A percentile compares a stretch with the other conserved stretches of the same genome.
These are phyloP conservation scores for Crypturellus undulatus DNA, from an alignment of 2,113 vertebrate genomes.

Conservation along the genomic window DNA sequence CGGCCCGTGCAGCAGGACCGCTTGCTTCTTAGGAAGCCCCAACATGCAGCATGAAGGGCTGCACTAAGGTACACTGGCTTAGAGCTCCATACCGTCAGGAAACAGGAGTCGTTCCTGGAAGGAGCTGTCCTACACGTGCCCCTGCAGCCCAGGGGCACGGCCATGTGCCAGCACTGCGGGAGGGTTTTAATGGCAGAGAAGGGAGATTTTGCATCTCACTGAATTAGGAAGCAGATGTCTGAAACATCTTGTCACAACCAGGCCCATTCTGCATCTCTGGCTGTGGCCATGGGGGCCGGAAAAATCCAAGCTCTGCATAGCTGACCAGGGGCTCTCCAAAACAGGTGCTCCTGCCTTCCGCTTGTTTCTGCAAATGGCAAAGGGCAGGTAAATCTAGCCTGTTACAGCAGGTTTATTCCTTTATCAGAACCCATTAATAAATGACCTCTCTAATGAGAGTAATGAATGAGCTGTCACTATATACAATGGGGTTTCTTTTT, in stretches of 20 bases:
- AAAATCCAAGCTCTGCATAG: background rate
- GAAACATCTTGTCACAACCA: rapidly evolving
- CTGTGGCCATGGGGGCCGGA: background rate
- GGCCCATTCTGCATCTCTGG: background rate
- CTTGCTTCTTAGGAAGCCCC: background rate
- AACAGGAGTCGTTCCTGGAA: background rate
- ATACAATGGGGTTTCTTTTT: background rate
- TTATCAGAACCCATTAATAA: background rate
- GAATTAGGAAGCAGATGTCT: background rate
- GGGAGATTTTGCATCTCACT: background rate
- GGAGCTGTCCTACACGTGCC: background rate
- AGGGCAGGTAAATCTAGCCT: background rate
- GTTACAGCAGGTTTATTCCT: background rate
- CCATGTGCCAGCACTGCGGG: rapidly evolving
- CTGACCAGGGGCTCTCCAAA: background rate
- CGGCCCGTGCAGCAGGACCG: background rate
- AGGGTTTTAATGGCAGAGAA: rapidly evolving
- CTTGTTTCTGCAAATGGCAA: rapidly evolving
- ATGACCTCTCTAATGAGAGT: background rate
- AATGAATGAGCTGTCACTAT: background rate
- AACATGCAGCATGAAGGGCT: rapidly evolving
- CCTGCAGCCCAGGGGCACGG: background rate
- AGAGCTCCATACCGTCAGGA: background rate
- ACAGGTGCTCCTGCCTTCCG: background rate
- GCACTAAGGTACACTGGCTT: rapidly evolving